Conservation (phyloP, 2,888 invertebrate genomes). For the Heliconius cydno region DNA sequence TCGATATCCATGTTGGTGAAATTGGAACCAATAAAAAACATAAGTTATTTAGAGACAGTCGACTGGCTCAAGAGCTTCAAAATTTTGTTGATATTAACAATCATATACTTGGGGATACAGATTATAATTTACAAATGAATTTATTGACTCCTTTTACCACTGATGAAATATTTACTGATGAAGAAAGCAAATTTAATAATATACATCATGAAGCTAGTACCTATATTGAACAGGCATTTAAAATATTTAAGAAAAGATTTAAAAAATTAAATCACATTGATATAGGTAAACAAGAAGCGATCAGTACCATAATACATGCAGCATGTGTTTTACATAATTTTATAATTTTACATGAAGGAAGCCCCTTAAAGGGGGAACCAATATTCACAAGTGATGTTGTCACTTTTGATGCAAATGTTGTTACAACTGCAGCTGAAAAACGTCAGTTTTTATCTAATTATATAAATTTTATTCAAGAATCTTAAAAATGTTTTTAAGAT, state of each 20-base stretch:
- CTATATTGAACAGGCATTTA: conserved; percentile 74
- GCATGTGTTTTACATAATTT: conserved; percentile 77
- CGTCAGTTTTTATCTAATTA: conserved; percentile 78
- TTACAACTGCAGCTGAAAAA: conserved; percentile 70
- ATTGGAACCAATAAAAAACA: conserved; percentile 67
- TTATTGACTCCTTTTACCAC: conserved; percentile 73
- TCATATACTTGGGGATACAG: conserved; percentile 72
- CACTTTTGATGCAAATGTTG: conserved; percentile 67
- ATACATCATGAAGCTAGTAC: conserved; percentile 69
- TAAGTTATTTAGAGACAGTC: conserved; percentile 70
- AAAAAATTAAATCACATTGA: conserved; percentile 70
- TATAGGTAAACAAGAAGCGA: conserved; percentile 62
- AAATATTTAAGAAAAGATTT: conserved; percentile 69
- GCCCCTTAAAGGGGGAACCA: conserved; percentile 68
- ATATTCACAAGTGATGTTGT: conserved; percentile 70
- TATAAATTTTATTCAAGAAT: conserved; percentile 68
- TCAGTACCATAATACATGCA: conserved; percentile 64
- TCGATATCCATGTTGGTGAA: conserved; percentile 69
- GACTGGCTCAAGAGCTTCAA: conserved; percentile 63
- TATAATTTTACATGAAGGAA: conserved; percentile 72
- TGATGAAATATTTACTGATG: conserved; percentile 71
- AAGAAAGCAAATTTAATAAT: conserved; percentile 79
- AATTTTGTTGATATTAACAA: conserved; percentile 74
- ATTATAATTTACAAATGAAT: conserved; percentile 71
- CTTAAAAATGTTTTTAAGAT: conserved; percentile 29